A percentile compares a stretch with the other conserved stretches of the same genome.
Conservation (phyloP, 2,888 invertebrate species). For the Eudasyphora cyanicolor region DNA sequence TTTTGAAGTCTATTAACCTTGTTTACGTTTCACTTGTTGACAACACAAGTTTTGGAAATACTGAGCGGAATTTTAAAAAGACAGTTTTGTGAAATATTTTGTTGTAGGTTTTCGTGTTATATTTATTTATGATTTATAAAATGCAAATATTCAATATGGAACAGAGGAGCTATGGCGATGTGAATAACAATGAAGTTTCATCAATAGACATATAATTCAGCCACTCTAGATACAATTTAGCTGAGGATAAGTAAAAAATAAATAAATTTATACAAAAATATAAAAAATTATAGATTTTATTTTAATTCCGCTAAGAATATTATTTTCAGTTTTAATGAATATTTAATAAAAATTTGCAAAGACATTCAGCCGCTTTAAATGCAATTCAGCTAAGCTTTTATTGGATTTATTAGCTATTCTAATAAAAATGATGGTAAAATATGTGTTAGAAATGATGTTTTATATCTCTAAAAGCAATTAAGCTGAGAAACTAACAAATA, state of each 20-base stretch:
- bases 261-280: neutral
- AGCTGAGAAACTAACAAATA: too few relatives aligned
- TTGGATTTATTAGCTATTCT: too few relatives aligned
- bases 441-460: too few relatives aligned
- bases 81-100: neutral
- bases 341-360: too few relatives aligned
- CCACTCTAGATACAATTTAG: too few relatives aligned
- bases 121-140: neutral
- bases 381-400: too few relatives aligned
- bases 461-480: too few relatives aligned
- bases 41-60: neutral
- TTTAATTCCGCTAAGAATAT: neutral
- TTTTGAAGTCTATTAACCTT: slow-evolving; percentile 16
- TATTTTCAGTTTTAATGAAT: neutral
- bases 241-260: neutral
- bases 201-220: too few relatives aligned
- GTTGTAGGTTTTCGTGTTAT: neutral
- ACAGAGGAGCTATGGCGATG: neutral
- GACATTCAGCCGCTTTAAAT: neutral
- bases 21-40: slow-evolving; percentile 5
- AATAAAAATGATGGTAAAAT: too few relatives aligned
- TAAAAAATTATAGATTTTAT: neutral
- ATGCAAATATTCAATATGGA: neutral
- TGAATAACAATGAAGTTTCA: neutral
- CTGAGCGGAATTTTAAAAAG: slow-evolving; percentile 13